phyloP scores from a whole-genome alignment of 2,797 vertebrate genomes.

The Eptatretus atami region DNA sequence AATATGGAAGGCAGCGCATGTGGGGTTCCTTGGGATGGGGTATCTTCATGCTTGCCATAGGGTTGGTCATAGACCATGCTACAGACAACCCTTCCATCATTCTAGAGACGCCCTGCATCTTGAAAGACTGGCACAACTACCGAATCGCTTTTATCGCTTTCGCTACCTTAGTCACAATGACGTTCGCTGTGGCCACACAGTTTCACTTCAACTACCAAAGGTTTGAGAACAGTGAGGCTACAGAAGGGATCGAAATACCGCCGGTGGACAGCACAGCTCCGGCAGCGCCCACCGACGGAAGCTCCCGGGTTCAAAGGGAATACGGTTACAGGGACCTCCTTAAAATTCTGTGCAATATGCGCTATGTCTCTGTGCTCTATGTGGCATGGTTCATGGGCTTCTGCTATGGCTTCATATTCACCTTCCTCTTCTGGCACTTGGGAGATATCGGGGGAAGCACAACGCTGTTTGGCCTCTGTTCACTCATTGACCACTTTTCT shows the following conservation, averaged over 20 bases:
- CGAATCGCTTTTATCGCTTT: slow-evolving; percentile 68
- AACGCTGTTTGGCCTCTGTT: slow-evolving; percentile 78
- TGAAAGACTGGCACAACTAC: slow-evolving; percentile 55
- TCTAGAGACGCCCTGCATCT: slow-evolving; percentile 25
- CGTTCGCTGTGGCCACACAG: slow-evolving; percentile 53
- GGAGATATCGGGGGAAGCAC: slow-evolving; percentile 65
- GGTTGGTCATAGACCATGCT: slow-evolving; percentile 78
- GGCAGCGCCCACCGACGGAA: slow-evolving; percentile 8
- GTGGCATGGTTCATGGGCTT: slow-evolving; percentile 99
- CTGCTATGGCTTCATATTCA: slow-evolving; percentile 88
- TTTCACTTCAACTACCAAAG: slow-evolving; percentile 36
- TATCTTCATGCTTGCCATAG: slow-evolving; percentile 64
- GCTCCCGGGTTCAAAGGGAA: neutral
- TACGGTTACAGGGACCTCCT: slow-evolving; percentile 18
- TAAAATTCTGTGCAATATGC: slow-evolving; percentile 47
- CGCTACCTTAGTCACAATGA: slow-evolving; percentile 55
- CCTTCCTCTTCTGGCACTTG: slow-evolving; percentile 87
- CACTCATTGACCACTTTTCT: slow-evolving; percentile 54
- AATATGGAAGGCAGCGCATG: slow-evolving; percentile 82
- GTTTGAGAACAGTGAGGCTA: slow-evolving; percentile 12
- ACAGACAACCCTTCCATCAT: slow-evolving; percentile 19
- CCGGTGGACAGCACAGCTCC: slow-evolving; percentile 16
- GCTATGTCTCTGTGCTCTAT: slow-evolving; percentile 59
- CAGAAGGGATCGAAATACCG: slow-evolving; percentile 17
- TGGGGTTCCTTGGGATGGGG: slow-evolving; percentile 97